Conservation (phyloP, 2,888 invertebrate species). For the Melanchra persicariae region DNA sequence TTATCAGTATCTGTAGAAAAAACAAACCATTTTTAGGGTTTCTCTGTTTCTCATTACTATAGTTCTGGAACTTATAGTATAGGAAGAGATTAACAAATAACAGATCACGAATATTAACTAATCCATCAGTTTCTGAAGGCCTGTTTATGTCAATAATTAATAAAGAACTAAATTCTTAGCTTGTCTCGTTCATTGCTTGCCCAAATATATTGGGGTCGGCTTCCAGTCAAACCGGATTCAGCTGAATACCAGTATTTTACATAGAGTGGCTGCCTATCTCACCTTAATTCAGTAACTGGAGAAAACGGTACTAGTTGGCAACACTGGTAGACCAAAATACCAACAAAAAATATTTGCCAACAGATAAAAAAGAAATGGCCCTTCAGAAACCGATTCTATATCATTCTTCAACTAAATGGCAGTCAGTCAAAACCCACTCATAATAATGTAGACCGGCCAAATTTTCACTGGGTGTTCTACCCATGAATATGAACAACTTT, state of each 20-base stretch:
- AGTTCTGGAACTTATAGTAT: neutral
- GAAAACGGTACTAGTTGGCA: no score
- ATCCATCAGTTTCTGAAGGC: slow-evolving; percentile 5
- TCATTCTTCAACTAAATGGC: neutral
- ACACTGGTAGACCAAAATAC: no score
- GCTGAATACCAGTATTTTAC: no score
- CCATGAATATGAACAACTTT: no score
- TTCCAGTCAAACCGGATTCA: no score
- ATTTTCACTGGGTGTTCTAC: no score
- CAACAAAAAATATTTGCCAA: neutral
- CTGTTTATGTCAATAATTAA: neutral
- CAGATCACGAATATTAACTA: neutral
- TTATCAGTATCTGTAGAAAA: neutral
- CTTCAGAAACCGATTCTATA: neutral
- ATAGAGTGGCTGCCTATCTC: no score
- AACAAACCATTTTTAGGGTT: neutral
- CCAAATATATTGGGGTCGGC: neutral
- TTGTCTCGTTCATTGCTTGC: no score
- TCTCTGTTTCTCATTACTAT: neutral
- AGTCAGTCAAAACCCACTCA: neutral
- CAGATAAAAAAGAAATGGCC: neutral
- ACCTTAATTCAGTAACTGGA: no score
- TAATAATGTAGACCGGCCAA: neutral
- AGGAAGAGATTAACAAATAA: slow-evolving; percentile 12
- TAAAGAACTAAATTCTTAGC: no score